Base-by-base conservation (phyloP, 2,113 vertebrate species). In the Lamprologus tigripictilis region DNA sequence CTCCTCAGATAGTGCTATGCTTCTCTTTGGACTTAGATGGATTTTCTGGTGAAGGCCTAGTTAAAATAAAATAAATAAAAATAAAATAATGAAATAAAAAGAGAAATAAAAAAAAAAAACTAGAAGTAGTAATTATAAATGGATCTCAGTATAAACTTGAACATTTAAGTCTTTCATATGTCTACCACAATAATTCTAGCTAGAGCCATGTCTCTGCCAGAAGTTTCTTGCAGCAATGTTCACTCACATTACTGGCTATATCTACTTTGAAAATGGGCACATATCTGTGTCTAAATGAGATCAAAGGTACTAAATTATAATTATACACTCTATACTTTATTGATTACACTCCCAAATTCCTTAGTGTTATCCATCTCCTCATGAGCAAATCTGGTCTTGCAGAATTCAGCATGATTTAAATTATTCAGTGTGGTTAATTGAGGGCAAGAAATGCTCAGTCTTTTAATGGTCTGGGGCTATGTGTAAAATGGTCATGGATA, bases 381-480 rank as follows among this genome's bases (percentile, higher is more conserved):
- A 33, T 4, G 2, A 84, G 66, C 14, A 84, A 89, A 84, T 87
- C 58, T 83, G 37, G 31, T 55, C 49, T 68, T 71, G 45, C 58
- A 78, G 54, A 93, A 81, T 85, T 63, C 54, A 42, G 55, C 51
- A n/a, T 2, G 12, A 61, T 90, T 85, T 87, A 87, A 90, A 90
- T 87, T 87, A 93, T 90, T 88, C 86, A 91, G 49, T 54, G 73
- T 71, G 89, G 83, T 86, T 90, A 93, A 93, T 91, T 90, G 86
- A 81, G 88, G 88, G 66, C 82, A 89, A 28, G 58, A 71, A 83
- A 86, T 78, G 82, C 42, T 87, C 9, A 87, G 83, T 88, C 49
- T 42, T 42, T 54, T 37, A 33, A 82, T 86, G 88, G 82, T 90
- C 58, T 82, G 40, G 76, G 85, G 90, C 82, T 81, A 81, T 88